A percentile compares a stretch with the other conserved stretches of the same genome.
These are phyloP conservation scores for Acrobeloides nanus DNA, from an alignment of 2,888 invertebrate species.

Conservation along the genomic window DNA sequence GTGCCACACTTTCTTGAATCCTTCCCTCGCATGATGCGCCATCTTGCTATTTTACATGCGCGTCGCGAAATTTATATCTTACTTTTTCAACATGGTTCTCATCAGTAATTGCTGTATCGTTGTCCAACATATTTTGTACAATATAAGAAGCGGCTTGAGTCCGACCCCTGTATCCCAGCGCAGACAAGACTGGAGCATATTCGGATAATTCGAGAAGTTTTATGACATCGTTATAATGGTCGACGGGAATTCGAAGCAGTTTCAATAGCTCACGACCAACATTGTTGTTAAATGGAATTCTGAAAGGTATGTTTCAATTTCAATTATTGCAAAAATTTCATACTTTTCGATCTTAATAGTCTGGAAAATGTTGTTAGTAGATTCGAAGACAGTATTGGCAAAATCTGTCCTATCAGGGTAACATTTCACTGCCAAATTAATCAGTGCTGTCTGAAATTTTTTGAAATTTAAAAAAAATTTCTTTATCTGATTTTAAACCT, in stretches of 20 bases:
- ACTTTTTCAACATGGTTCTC: constrained; percentile 65
- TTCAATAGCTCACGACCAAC: constrained; percentile 88
- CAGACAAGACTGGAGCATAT: constrained; percentile 75
- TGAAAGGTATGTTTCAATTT: constrained; percentile 48
- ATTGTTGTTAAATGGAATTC: constrained; percentile 70
- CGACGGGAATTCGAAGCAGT: constrained; percentile 84
- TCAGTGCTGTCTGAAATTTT: constrained; percentile 61
- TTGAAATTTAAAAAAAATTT: background rate
- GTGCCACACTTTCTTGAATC: too few species aligned
- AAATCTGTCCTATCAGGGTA: constrained; percentile 89
- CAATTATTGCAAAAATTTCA: constrained; percentile 7
- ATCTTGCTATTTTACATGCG: too few species aligned
- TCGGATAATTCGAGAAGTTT: constrained; percentile 77
- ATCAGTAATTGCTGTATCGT: constrained; percentile 75
- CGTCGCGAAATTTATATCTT: constrained; percentile 5
- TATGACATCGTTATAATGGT: constrained; percentile 84
- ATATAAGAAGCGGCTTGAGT: constrained; percentile 78
- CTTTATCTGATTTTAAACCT: constrained; percentile 64
- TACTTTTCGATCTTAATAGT: constrained; percentile 69
- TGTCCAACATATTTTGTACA: constrained; percentile 64
- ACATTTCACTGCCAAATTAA: constrained; percentile 89
- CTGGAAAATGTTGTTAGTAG: constrained; percentile 80
- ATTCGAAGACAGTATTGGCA: constrained; percentile 85
- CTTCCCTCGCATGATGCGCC: too few species aligned
- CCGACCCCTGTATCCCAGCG: constrained; percentile 75